Evolutionary conservation across 2,797 vertebrate genomes (phyloP).

Genomic region (Sciurus carolinensis): DNA sequence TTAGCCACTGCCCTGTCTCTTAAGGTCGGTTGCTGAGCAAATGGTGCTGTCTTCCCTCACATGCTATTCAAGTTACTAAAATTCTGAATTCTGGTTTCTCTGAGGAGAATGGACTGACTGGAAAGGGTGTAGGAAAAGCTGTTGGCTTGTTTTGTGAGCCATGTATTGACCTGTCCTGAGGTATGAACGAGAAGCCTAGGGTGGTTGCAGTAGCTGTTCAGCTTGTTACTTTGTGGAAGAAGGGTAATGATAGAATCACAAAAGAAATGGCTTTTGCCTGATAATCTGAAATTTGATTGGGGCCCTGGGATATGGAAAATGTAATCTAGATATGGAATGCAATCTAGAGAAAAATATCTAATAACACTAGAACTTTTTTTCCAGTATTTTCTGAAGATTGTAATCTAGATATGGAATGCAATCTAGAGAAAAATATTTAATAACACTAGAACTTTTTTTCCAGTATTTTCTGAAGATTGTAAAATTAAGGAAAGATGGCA

Average conservation of each 20-base stretch:
- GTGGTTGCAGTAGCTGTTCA: not conserved
- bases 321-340: constrained; percentile 52
- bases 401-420: constrained; percentile 54
- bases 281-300: constrained; percentile 44
- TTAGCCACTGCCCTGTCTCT: not conserved
- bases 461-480: constrained; percentile 46
- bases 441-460: constrained; percentile 5
- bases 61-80: not conserved
- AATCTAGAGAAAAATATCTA: constrained; percentile 49
- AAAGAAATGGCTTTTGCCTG: constrained; percentile 32
- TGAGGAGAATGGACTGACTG: not conserved
- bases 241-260: constrained; percentile 18
- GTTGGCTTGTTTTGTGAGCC: not conserved
- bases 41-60: not conserved
- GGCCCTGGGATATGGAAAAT: constrained; percentile 48
- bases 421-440: constrained; percentile 43
- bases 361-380: constrained; percentile 1
- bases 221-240: constrained; percentile 34
- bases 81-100: not conserved
- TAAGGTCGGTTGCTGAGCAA: not conserved
- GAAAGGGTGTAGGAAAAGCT: not conserved
- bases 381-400: constrained; percentile 14
- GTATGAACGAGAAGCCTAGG: not conserved
- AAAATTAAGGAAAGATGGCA: constrained; percentile 44
- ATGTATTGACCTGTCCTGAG: not conserved